Evolutionary conservation across 2,113 vertebrate species (phyloP).

Genomic region (Ciconia maguari): DNA sequence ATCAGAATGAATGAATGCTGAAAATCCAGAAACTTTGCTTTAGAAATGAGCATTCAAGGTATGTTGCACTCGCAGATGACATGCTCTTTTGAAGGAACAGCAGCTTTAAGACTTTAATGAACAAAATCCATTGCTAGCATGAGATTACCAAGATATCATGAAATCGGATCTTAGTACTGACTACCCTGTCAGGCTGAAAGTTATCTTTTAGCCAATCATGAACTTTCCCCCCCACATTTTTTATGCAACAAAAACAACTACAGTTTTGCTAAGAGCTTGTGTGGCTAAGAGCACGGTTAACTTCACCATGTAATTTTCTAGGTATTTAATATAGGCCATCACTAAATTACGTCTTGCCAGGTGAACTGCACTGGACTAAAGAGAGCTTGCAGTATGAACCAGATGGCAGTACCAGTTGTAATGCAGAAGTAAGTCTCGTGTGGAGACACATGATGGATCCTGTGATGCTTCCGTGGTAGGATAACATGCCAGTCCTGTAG

Average conservation of each 20-base stretch:
- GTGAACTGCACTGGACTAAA: not conserved
- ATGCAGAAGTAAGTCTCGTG: conserved; percentile 99
- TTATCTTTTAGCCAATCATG: not conserved
- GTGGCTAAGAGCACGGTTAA: not conserved
- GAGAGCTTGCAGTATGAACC: not conserved
- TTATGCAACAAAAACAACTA: not conserved
- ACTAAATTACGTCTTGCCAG: not conserved
- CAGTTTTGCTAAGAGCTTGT: not conserved
- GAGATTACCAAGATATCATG: not conserved
- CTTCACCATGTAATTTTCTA: not conserved
- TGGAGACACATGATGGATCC: conserved; percentile 94
- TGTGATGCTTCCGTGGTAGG: conserved; percentile 93
- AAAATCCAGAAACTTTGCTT: not conserved
- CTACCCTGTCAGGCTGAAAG: not conserved
- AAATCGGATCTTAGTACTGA: not conserved
- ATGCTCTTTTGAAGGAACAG: not conserved
- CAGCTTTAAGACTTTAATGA: not conserved
- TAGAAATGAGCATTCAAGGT: not conserved
- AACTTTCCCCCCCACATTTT: no score
- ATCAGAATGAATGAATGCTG: not conserved
- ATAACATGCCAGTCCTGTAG: conserved; percentile 95
- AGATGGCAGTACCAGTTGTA: conserved; percentile 84
- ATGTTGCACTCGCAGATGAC: not conserved
- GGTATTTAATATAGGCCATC: no score
- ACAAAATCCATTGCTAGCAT: not conserved